A percentile compares a stretch with the other conserved stretches of the same genome.
phyloP scores from a whole-genome alignment of 2,888 invertebrate genomes.

The Synanthedon formicaeformis region DNA sequence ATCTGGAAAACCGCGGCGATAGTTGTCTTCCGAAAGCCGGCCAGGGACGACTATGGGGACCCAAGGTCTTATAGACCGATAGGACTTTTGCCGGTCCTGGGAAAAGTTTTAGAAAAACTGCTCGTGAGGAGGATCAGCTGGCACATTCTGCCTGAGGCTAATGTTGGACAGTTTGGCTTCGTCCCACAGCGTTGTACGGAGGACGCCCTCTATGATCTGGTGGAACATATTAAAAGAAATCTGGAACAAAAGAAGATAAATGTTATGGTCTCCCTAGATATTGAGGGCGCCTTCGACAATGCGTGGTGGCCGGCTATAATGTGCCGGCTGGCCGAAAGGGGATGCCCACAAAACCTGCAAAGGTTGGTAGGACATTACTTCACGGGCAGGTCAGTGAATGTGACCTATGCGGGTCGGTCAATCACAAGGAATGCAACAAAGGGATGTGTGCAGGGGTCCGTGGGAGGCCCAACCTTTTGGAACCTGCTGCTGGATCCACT shows the following conservation, averaged over 20 bases:
- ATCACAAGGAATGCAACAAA: not conserved
- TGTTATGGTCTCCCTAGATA: too few relatives aligned
- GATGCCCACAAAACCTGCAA: not conserved
- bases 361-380: slow-evolving; percentile 1
- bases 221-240: not conserved
- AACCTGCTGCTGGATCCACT: slow-evolving; percentile 4
- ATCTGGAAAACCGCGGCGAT: slow-evolving; percentile 8
- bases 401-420: slow-evolving; percentile 1
- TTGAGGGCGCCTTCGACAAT: too few relatives aligned
- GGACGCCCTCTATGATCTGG: not conserved
- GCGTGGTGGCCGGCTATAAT: too few relatives aligned
- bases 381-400: not conserved
- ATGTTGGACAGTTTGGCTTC: not conserved
- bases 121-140: not conserved
- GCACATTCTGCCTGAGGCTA: not conserved
- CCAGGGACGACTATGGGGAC: slow-evolving; percentile 5
- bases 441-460: slow-evolving; percentile 6
- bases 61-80: not conserved
- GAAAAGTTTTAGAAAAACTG: not conserved
- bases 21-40: slow-evolving; percentile 6
- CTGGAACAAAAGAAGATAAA: too few relatives aligned
- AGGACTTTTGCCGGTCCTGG: not conserved
- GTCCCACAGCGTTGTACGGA: not conserved
- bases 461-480: slow-evolving; percentile 6
- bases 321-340: not conserved